Base-by-base conservation (phyloP, 2,888 invertebrate species). In the Diarsia dahlii region DNA sequence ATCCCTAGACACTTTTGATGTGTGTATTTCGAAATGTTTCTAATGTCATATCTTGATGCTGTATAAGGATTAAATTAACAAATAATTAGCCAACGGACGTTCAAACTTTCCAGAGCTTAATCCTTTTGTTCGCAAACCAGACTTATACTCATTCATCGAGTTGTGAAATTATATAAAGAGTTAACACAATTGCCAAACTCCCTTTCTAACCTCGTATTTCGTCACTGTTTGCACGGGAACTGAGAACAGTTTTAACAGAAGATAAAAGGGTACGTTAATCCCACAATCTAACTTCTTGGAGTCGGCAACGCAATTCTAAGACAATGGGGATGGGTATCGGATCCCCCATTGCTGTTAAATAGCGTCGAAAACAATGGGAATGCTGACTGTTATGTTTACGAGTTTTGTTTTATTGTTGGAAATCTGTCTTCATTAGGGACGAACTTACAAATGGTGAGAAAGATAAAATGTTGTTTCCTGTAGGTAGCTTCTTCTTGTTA, bases 221-320 rank as follows among this genome's bases (percentile, higher is more conserved):
- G 45, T 80, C 54, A 73, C 68, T 66, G 66, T 80, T 85, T 80
- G 18, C 52, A 28, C 28, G 68, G 70, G 46, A 76, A 80, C 74
- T 84, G 79, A 60, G 66, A 76, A 70, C 56, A 66, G 67, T 80
- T 76, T 64, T 68, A 75, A 56, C 75, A 54, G 62, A 12, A 80
- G 76, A 83, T 85, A 84, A 80, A 74, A 71, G 76, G 66, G 70
- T 23, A 54, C 67, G 58, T 80, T 76, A 85, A 85, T 85, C 74
- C 66, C n/a, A 54, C 70, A 80, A 74, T 75, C 80, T 50, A 72
- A 67, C 79, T 86, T 86, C 23, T 65, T 62, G 50, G 58, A 73
- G 74, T 63, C 67, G 62, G 46, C n/a, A 28, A 63, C 71, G 60
- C 64, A 63, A 83, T 71, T 28, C 75, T 66, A 65, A 74, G 54